Evolutionary conservation across 2,113 vertebrate genomes (phyloP), one percentile per base, ranked within the genome.

Genomic region (Leucosticte australis): DNA sequence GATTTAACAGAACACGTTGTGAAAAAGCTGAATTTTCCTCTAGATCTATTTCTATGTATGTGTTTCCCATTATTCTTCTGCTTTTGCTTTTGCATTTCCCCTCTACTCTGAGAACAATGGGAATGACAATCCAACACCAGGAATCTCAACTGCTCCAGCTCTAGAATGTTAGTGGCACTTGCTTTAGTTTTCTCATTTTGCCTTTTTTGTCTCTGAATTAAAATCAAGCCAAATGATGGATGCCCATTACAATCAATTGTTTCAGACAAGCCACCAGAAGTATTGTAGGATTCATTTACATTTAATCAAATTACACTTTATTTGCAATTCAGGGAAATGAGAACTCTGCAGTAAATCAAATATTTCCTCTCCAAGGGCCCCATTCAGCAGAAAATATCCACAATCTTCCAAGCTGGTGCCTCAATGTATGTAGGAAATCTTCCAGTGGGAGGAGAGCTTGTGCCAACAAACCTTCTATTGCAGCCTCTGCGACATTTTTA

Each of bases 241-340:
- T 96, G 95, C 95, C 95, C 92, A 91, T 96, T 96, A 95, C 77
- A 93, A 97, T 97, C 95, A 97, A 97, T 96, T 97, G 97, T 96
- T 97, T 97, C 94, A 97, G 94, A 97, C 96, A 97, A 96, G 92
- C 94, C 90, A 94, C 94, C 89, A 92, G 95, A 97, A 96, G 92
- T 93, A 96, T 95, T 96, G 94, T 95, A 96, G 95, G 94, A 92
- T 97, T 97, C 94, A 97, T 97, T 97, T 97, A 95, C 94, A 97
- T 96, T 94, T 97, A 95, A 97, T 97, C 96, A 96, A 97, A 97
- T 97, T 97, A 97, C 91, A 94, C 86, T 97, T 97, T 97, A 97
- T 97, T 97, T 97, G 96, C 96, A 95, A 96, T 97, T 96, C 92
- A 94, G 80, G 76, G 89, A 95, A 97, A 97, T 95, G 94, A 97